A percentile compares a stretch with the other conserved stretches of the same genome.
phyloP scores from a whole-genome alignment of 2,113 vertebrate species.

The Halichoerus grypus region DNA sequence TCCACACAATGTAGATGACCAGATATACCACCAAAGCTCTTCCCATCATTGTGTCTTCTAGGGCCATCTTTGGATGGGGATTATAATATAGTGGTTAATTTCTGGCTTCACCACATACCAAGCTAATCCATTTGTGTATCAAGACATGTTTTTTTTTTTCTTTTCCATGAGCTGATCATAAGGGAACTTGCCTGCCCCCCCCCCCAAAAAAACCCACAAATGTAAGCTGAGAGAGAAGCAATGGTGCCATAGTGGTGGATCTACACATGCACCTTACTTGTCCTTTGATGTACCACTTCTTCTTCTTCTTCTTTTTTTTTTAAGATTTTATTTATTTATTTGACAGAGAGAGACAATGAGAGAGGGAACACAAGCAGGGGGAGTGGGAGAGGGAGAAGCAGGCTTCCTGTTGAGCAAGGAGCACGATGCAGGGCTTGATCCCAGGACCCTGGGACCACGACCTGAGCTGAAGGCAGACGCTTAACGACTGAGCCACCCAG shows the following conservation, averaged over 20 bases:
- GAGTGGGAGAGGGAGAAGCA: too few relatives aligned
- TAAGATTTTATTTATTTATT: too few relatives aligned
- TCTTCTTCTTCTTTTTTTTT: too few relatives aligned
- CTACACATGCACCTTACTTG: background rate
- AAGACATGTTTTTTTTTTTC: background rate
- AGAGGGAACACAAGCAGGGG: too few relatives aligned
- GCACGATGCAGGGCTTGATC: too few relatives aligned
- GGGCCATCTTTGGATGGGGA: background rate
- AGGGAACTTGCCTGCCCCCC: background rate
- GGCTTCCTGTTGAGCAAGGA: too few relatives aligned
- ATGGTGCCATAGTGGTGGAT: background rate
- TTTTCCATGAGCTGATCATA: background rate
- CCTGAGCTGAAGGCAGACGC: too few relatives aligned
- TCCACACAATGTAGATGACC: background rate
- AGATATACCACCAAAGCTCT: background rate
- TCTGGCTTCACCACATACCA: background rate
- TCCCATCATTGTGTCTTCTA: background rate
- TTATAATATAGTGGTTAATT: background rate
- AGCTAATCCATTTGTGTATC: background rate
- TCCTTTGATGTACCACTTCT: background rate
- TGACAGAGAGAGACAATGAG: too few relatives aligned
- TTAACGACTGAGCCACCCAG: too few relatives aligned
- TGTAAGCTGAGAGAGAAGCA: background rate
- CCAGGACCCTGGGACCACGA: too few relatives aligned
- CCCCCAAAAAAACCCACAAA: fast-evolving